These are phyloP conservation scores for Piscicola geometra DNA, from an alignment of 2,888 invertebrate species.

Conservation along the genomic window DNA sequence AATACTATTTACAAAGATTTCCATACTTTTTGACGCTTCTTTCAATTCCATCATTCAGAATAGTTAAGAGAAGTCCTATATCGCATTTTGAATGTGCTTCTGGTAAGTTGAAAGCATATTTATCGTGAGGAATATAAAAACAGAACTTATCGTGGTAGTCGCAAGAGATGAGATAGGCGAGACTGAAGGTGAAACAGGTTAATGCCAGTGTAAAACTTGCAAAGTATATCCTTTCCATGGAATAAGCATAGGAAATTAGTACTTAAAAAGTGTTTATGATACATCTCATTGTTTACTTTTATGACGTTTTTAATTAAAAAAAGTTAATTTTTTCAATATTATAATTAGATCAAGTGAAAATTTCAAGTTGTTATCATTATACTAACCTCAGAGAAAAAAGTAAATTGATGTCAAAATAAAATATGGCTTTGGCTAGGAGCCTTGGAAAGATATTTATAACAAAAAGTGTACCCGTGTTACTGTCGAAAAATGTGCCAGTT, in stretches of 20 bases:
- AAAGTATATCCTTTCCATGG: background rate
- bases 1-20: no score
- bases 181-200: background rate
- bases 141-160: slow-evolving; percentile 11
- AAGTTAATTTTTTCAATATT: no score
- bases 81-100: background rate
- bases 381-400: background rate
- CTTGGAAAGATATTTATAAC: background rate
- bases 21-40: background rate
- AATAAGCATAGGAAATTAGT: background rate
- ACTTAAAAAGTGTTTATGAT: background rate
- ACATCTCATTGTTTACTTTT: background rate
- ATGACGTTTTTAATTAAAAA: slow-evolving; percentile 2
- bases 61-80: background rate
- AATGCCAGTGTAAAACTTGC: background rate
- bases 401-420: background rate
- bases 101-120: background rate
- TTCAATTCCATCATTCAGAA: background rate
- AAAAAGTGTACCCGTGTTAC: background rate
- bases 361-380: background rate
- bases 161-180: background rate
- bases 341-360: no score
- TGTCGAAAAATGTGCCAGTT: background rate
- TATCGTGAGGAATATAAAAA: background rate
- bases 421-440: background rate